phyloP scores from a whole-genome alignment of 2,797 vertebrate genomes.

The Danio aesculapii region DNA sequence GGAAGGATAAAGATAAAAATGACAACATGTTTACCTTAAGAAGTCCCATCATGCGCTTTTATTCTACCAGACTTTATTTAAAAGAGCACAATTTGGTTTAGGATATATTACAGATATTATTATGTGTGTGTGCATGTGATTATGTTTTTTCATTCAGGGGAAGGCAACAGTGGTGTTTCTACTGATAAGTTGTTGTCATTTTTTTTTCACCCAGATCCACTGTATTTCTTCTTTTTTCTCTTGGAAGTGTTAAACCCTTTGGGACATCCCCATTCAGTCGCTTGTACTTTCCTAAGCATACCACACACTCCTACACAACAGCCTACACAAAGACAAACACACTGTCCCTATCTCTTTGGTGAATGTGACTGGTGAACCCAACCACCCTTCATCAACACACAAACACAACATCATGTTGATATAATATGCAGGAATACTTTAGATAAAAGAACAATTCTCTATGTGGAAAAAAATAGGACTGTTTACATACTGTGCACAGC shows the following conservation, averaged over 20 bases:
- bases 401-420: neutral
- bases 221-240: conserved; percentile 63
- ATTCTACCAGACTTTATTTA: neutral
- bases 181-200: neutral
- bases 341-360: conserved; percentile 19
- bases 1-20: neutral
- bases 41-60: neutral
- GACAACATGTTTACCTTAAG: neutral
- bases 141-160: conserved; percentile 20
- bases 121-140: conserved; percentile 18
- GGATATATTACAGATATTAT: neutral
- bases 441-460: neutral
- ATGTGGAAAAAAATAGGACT: neutral
- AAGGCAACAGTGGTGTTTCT: neutral
- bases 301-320: conserved; percentile 47
- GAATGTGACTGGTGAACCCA: neutral
- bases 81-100: neutral
- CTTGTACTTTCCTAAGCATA: conserved; percentile 63
- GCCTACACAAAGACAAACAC: conserved; percentile 39
- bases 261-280: conserved; percentile 68
- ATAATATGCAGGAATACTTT: neutral
- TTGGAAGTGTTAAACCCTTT: conserved; percentile 41
- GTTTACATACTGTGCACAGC: no score
- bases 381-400: neutral
- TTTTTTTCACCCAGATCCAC: neutral